phyloP scores from a whole-genome alignment of 2,113 vertebrate genomes.

The Silurus asotus region DNA sequence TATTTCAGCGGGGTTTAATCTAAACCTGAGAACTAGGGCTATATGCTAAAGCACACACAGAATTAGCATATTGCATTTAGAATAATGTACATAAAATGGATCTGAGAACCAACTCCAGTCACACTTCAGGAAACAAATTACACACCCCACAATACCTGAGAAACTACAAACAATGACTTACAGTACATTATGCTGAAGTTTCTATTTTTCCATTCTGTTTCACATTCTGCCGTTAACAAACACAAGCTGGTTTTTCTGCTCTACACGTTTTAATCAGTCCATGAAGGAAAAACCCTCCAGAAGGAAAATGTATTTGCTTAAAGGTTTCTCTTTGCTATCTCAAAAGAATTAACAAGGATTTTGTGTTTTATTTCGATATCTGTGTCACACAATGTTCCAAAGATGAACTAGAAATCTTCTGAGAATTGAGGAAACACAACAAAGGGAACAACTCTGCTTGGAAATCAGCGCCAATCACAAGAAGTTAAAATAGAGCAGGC shows the following conservation, averaged over 20 bases:
- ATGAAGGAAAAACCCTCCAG: neutral
- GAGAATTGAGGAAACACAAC: neutral
- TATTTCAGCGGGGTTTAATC: too few species aligned
- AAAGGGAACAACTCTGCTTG: neutral
- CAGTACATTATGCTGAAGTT: neutral
- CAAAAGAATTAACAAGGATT: neutral
- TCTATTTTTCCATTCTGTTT: neutral
- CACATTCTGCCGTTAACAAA: neutral
- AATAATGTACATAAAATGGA: neutral
- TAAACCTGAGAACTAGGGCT: neutral
- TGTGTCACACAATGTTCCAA: neutral
- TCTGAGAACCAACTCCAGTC: neutral
- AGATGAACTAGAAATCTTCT: neutral
- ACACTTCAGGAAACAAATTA: neutral
- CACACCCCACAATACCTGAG: neutral
- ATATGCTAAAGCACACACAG: neutral
- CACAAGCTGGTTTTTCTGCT: neutral
- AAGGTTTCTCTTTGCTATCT: neutral
- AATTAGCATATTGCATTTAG: neutral
- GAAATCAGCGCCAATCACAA: too few species aligned
- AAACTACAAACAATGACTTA: neutral
- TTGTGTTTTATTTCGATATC: neutral
- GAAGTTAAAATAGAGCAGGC: too few species aligned
- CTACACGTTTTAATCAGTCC: neutral
- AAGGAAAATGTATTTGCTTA: neutral